These are phyloP conservation scores for Mythimna albipuncta DNA, from an alignment of 2,888 invertebrate genomes.

Conservation along the genomic window DNA sequence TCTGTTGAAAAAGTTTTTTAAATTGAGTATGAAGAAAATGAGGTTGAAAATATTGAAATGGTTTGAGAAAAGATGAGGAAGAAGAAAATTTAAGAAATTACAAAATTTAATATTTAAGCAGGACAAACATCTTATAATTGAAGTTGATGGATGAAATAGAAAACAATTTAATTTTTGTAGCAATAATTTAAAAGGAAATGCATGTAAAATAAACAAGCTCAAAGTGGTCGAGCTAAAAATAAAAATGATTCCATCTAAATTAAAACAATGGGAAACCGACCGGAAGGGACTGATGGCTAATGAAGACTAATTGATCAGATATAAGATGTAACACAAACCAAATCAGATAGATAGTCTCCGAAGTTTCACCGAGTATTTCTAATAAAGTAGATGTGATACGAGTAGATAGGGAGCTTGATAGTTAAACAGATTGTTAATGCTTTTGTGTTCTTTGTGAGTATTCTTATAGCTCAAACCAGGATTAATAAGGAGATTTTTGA, in stretches of 20 bases:
- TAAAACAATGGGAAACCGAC: conserved; percentile 6
- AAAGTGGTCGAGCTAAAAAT: not conserved
- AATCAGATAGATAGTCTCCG: conserved; percentile 7
- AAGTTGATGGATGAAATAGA: no score
- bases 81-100: not conserved
- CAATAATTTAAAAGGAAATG: conserved; percentile 1
- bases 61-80: not conserved
- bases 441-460: no score
- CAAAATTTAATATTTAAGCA: not conserved
- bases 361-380: conserved; percentile 1
- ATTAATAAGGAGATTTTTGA: no score
- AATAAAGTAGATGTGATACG: not conserved
- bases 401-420: not conserved
- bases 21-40: not conserved
- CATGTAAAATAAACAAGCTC: not conserved
- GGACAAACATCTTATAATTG: not conserved
- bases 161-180: no score
- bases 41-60: not conserved
- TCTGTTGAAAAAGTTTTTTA: not conserved
- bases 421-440: not conserved
- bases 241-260: not conserved
- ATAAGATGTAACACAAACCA: conserved; percentile 1
- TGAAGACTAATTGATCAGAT: conserved; percentile 41
- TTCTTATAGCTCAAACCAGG: no score
- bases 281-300: conserved; percentile 18